Conservation (phyloP, 2,113 vertebrate species). For the Bombycilla garrulus region DNA sequence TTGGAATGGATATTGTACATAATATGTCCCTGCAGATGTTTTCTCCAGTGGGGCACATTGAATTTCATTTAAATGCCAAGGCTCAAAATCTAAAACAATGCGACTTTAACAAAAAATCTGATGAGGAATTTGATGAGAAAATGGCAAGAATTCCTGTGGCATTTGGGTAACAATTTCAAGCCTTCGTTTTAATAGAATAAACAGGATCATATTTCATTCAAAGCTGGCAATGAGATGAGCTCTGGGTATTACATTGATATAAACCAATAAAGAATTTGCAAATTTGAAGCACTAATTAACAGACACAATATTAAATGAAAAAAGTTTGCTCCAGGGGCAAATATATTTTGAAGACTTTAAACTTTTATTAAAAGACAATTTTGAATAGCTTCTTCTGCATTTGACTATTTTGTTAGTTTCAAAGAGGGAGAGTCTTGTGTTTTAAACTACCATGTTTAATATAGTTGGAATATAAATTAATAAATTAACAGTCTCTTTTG, state of each 20-base stretch:
- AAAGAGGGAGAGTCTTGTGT: conserved; percentile 28
- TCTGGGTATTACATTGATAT: conserved; percentile 86
- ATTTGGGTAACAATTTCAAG: conserved; percentile 88
- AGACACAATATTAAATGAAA: conserved; percentile 88
- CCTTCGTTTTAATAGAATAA: conserved; percentile 88
- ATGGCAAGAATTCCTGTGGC: conserved; percentile 87
- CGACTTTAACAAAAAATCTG: conserved; percentile 84
- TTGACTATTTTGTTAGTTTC: conserved; percentile 69
- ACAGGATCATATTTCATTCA: conserved; percentile 90
- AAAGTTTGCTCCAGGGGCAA: conserved; percentile 86
- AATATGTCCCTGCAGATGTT: conserved; percentile 83
- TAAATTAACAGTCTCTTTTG: conserved; percentile 16
- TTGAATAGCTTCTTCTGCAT: conserved; percentile 69
- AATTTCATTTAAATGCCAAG: conserved; percentile 86
- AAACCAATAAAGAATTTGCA: conserved; percentile 89
- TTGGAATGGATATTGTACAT: conserved; percentile 82
- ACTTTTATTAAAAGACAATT: conserved; percentile 85
- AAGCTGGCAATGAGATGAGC: conserved; percentile 88
- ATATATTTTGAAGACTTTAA: conserved; percentile 86
- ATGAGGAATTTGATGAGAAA: conserved; percentile 87
- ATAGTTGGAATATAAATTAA: conserved; percentile 10
- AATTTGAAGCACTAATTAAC: conserved; percentile 90
- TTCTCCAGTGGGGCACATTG: conserved; percentile 80
- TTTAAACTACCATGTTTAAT: conserved; percentile 53
- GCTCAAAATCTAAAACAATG: conserved; percentile 85